Evolutionary conservation across 2,113 vertebrate genomes (phyloP).

Genomic region (Tapirus terrestris): DNA sequence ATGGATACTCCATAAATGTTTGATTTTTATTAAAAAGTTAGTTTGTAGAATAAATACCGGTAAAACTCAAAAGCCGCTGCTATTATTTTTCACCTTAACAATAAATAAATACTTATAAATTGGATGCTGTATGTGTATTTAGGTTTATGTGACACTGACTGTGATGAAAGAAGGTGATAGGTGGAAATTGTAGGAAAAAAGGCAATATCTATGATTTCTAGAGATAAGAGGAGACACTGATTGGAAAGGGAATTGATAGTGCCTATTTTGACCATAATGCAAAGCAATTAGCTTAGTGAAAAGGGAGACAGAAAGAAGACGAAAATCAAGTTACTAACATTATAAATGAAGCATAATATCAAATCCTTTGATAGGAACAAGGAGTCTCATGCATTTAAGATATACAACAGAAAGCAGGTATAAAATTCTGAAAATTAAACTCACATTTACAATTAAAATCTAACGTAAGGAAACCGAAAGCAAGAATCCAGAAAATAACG

Average conservation of each 20-base stretch:
- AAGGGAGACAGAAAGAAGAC: neutral
- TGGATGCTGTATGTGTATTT: neutral
- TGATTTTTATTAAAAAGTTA: neutral
- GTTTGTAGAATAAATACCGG: neutral
- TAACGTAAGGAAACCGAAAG: conserved; percentile 6
- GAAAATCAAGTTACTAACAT: neutral
- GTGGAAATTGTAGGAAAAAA: neutral
- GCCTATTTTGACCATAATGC: neutral
- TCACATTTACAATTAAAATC: neutral
- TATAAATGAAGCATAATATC: neutral
- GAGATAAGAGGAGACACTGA: neutral
- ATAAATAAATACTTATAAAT: neutral
- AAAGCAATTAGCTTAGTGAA: neutral
- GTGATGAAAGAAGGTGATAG: neutral
- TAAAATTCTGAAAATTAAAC: neutral
- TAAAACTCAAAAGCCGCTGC: neutral
- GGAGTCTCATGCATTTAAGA: neutral
- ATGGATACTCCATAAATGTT: neutral
- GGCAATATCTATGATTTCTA: neutral
- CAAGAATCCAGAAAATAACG: neutral
- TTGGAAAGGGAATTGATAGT: neutral
- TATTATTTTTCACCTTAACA: neutral
- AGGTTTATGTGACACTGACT: neutral
- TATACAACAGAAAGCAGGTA: neutral
- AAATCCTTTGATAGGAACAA: neutral